Evolutionary conservation across 2,888 invertebrate species (phyloP), one percentile per base, ranked within the genome.

Genomic region (Platycheirus rosarum): DNA sequence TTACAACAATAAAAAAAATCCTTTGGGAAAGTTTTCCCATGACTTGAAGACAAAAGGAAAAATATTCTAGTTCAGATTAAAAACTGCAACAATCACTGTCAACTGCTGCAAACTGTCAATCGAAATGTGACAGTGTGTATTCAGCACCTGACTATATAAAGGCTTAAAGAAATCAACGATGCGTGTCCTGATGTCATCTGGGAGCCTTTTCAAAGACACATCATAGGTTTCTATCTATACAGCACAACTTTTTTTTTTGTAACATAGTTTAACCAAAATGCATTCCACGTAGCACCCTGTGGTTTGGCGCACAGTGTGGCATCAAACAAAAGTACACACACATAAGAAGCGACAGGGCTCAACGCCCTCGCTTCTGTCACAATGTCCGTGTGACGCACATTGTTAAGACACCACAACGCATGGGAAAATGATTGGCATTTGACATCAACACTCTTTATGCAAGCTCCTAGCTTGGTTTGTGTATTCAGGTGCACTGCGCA

Each of bases 351-450:
- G 46, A 65, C 68, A 79, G 63, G 57, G 79, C 79, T 79, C 79
- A 79, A 79, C 79, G 79, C 63, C 79, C 79, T 74, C 79, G 57
- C 79, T 57, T 68, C 51, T 68, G 60, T 68, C 51, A 60, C 29
- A 23, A 55, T n/a, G n/a, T n/a, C n/a, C n/a, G n/a, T n/a, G n/a
- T n/a, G n/a, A n/a, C 42, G 62, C 48, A 53, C 16, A 51, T 35
- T 7, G 9, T 40, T 14, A 14, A 23, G 23, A 57, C 37, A 20
- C 26, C 4, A 18, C 18, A 46, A 60, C 29, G 60, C 77, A 78
- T 78, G 77, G 53, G 51, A 75, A 71, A 76, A 76, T 80, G 70
- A 76, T 80, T 80, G 80, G 70, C 80, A 76, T 76, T 76, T 80
- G 80, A 80, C 80, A 71, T 80, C 60, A 29, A 60, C 62, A 65